These are phyloP conservation scores for Isoperla grammatica DNA, from an alignment of 2,888 invertebrate genomes.

Conservation along the genomic window DNA sequence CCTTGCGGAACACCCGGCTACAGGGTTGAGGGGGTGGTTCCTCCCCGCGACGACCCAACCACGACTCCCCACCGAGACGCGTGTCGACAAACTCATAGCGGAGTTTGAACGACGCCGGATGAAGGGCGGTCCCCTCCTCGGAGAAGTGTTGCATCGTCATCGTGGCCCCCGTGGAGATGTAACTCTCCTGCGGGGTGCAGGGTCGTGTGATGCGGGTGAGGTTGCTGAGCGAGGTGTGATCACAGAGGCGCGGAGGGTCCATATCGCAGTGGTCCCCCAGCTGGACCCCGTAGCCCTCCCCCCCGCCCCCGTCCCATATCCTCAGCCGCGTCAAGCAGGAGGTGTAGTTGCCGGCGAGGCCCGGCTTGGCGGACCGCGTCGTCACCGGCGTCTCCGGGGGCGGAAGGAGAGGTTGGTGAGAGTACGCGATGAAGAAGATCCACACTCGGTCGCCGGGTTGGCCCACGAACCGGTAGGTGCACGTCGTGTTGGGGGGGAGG, in stretches of 20 bases:
- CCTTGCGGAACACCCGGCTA: slow-evolving; percentile 51
- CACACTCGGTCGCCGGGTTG: slow-evolving; percentile 73
- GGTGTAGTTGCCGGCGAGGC: slow-evolving; percentile 33
- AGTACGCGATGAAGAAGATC: slow-evolving; percentile 83
- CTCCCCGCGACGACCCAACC: slow-evolving; percentile 47
- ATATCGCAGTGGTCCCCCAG: slow-evolving; percentile 68
- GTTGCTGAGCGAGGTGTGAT: slow-evolving; percentile 70
- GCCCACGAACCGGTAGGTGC: slow-evolving; percentile 79
- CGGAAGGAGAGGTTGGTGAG: slow-evolving; percentile 65
- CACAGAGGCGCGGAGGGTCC: slow-evolving; percentile 73
- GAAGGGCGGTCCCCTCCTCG: slow-evolving; percentile 70
- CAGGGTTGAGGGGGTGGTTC: slow-evolving; percentile 46
- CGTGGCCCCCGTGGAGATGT: slow-evolving; percentile 56
- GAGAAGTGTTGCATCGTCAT: slow-evolving; percentile 52
- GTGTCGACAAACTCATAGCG: slow-evolving; percentile 79
- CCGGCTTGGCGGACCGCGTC: slow-evolving; percentile 21
- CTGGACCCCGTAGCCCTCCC: slow-evolving; percentile 37
- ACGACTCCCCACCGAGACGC: slow-evolving; percentile 62
- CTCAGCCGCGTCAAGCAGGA: slow-evolving; percentile 65
- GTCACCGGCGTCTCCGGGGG: slow-evolving; percentile 40
- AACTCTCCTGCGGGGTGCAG: slow-evolving; percentile 73
- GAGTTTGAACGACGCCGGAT: slow-evolving; percentile 65
- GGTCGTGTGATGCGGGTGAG: slow-evolving; percentile 70
- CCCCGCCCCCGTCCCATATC: slow-evolving; percentile 62
- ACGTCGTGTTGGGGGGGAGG: slow-evolving; percentile 78